Base-by-base conservation (phyloP, 2,113 vertebrate species). In the Oceanites oceanicus region DNA sequence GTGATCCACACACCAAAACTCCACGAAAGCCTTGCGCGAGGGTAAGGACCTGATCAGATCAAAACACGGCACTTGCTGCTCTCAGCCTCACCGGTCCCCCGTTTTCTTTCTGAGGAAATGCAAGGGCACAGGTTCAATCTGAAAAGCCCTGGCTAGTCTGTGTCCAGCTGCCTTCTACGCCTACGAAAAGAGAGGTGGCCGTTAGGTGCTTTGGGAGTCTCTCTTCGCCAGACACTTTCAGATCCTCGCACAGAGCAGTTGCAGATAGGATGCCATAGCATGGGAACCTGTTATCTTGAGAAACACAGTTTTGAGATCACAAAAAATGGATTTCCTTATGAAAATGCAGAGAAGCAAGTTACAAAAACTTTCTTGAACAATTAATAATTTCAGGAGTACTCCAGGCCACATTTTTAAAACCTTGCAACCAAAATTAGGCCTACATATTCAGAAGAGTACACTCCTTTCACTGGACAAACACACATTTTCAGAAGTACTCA, bases 21-120 rank as follows among this genome's bases (percentile, higher is more conserved):
- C 5, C 34, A 3, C 2, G 10, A 38, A 55, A 50, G n/a, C 6
- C 3, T 0, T 0, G 20, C 55, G 61, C 2, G 20, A 55, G 40
- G 55, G 13, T 5, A 32, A 75, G 34, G 76, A 11, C 10, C 21
- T 0, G 10, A 61, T 16, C 25, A 42, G 8, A 32, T 9, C 23
- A 13, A 36, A 79, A 42, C 1, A 10, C 15, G 2, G 10, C 18
- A 4, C 70, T 58, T 0, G 3, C 32, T 25, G 6, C 45, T 12
- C 42, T 38, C 61, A 13, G 67, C 59, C 13, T 32, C 49, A 18
- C 30, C 2, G 0, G 7, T 16, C 47, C 32, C 65, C 72, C 2
- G 2, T 18, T 36, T 50, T 7, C 47, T 19, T 27, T 26, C 67
- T 14, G 47, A n/a, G 45, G 70, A 56, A 81, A 42, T 0, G 4